These are phyloP conservation scores for Papilio dardanus DNA, from an alignment of 1,140 invertebrate genomes.

Conservation along the genomic window DNA sequence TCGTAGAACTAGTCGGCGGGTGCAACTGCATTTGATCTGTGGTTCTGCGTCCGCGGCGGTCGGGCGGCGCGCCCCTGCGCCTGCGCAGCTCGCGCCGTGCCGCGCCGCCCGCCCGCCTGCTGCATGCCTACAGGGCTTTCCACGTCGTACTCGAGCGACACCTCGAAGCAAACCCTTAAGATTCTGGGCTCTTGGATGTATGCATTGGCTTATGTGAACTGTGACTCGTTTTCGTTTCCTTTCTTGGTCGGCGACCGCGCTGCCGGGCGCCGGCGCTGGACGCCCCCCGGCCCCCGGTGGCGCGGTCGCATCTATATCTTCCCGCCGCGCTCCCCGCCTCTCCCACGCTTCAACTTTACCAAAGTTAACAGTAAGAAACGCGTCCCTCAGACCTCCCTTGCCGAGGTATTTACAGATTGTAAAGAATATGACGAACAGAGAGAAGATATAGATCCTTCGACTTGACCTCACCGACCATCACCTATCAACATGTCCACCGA, in stretches of 20 bases:
- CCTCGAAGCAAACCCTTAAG: constrained; percentile 80
- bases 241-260: constrained; percentile 76
- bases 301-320: constrained; percentile 78
- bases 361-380: constrained; percentile 12
- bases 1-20: constrained; percentile 79
- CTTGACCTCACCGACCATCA: constrained; percentile 73
- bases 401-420: constrained; percentile 56
- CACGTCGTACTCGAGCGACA: constrained; percentile 77
- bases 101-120: constrained; percentile 69
- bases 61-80: constrained; percentile 59
- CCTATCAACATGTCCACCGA: constrained; percentile 74
- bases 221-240: constrained; percentile 82
- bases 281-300: constrained; percentile 64
- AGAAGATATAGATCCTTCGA: constrained; percentile 79
- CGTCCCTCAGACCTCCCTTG: constrained; percentile 20
- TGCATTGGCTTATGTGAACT: constrained; percentile 82
- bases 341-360: not conserved
- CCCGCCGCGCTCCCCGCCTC: constrained; percentile 36
- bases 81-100: constrained; percentile 48
- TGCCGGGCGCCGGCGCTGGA: constrained; percentile 67
- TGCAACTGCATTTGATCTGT: constrained; percentile 82
- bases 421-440: constrained; percentile 45
- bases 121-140: constrained; percentile 79
- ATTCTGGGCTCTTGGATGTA: constrained; percentile 82
- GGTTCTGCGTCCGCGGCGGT: constrained; percentile 76